Conservation (phyloP, 2,888 invertebrate genomes). For the Pandemis cinnamomeana region DNA sequence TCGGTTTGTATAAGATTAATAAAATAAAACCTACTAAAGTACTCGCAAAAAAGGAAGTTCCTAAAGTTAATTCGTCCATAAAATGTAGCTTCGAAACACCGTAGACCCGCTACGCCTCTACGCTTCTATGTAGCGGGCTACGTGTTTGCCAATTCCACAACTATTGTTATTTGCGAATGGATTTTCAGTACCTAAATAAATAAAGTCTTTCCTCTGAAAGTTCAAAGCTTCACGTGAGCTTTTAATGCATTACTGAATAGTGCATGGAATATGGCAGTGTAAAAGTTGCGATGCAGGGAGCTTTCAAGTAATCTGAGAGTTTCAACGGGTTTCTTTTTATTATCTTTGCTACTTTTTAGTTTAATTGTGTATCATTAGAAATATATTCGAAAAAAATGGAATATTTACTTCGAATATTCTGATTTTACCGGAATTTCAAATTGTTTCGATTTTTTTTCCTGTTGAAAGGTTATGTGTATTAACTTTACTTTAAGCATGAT, state of each 20-base stretch:
- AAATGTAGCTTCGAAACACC: background rate
- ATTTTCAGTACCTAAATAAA: slow-evolving; percentile 21
- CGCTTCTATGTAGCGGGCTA: slow-evolving; percentile 10
- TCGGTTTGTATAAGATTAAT: too few species aligned
- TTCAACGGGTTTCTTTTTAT: background rate
- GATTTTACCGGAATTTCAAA: background rate
- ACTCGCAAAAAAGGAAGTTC: background rate
- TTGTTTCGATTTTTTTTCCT: background rate
- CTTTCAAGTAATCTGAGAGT: slow-evolving; percentile 4
- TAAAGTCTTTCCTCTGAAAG: slow-evolving; percentile 11
- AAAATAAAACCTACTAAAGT: background rate
- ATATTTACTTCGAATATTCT: too few species aligned
- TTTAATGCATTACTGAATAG: slow-evolving; percentile 18
- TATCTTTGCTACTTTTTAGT: background rate
- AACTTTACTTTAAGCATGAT: background rate
- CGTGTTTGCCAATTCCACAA: slow-evolving; percentile 13
- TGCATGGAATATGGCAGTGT: background rate
- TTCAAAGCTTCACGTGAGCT: slow-evolving; percentile 13
- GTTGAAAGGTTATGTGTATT: too few species aligned
- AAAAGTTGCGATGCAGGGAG: background rate
- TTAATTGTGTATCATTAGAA: background rate
- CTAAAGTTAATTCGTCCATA: background rate
- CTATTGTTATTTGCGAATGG: slow-evolving; percentile 14
- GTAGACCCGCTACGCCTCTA: background rate
- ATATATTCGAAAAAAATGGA: too few species aligned